These are phyloP conservation scores for Eonycteris spelaea DNA, from an alignment of 2,113 vertebrate genomes.

Conservation along the genomic window DNA sequence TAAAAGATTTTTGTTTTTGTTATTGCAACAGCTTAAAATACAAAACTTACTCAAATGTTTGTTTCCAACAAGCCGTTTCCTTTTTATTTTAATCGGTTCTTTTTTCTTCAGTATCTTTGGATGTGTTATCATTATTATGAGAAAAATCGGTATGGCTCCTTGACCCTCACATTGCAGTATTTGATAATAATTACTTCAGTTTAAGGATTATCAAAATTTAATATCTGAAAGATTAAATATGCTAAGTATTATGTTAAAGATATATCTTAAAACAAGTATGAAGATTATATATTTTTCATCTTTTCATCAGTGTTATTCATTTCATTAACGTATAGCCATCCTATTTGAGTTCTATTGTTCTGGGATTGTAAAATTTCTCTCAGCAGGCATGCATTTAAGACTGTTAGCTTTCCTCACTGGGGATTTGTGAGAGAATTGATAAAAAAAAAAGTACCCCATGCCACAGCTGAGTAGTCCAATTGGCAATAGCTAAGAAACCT, in stretches of 20 bases:
- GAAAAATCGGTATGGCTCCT: background rate
- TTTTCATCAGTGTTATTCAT: conserved; percentile 1
- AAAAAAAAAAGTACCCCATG: background rate
- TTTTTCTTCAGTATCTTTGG: background rate
- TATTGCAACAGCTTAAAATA: background rate
- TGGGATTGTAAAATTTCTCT: background rate
- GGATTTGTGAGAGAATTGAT: background rate
- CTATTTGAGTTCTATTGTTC: background rate
- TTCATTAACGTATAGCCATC: background rate
- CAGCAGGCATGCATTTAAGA: background rate
- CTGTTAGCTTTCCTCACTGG: background rate
- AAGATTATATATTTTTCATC: background rate
- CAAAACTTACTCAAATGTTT: background rate
- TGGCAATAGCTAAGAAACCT: background rate
- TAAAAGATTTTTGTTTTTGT: background rate
- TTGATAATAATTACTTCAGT: background rate
- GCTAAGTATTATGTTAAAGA: background rate
- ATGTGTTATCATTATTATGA: background rate
- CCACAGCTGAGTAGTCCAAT: background rate
- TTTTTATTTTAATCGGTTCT: background rate
- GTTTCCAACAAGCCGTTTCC: background rate
- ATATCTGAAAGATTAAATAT: background rate
- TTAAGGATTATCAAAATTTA: conserved; percentile 28
- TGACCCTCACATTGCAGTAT: background rate
- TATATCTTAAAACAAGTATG: background rate